phyloP scores from a whole-genome alignment of 2,888 invertebrate genomes.

The Eucera pruinosa region DNA sequence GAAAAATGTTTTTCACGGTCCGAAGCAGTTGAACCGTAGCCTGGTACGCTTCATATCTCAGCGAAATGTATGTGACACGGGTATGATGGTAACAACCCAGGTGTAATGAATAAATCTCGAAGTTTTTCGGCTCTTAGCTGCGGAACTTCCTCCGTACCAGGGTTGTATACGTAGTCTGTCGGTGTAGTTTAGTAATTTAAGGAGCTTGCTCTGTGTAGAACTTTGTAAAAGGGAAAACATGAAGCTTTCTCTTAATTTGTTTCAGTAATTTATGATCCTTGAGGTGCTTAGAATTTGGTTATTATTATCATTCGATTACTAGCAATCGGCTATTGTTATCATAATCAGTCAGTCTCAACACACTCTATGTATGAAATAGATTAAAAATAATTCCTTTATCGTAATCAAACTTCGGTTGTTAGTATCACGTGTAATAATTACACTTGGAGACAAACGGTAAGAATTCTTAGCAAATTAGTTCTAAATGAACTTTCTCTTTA shows the following conservation, averaged over 20 bases:
- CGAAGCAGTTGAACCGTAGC: slow-evolving; percentile 44
- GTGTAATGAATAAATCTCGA: slow-evolving; percentile 69
- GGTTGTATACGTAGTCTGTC: neutral
- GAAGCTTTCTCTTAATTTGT: fast-evolving
- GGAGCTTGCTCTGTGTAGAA: neutral
- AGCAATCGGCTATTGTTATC: too few species aligned
- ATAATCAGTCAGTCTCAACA: too few species aligned
- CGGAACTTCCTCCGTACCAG: slow-evolving; percentile 17
- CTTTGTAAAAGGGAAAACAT: neutral
- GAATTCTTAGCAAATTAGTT: too few species aligned
- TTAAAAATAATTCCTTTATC: too few species aligned
- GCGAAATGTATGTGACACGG: slow-evolving; percentile 62
- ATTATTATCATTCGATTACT: too few species aligned
- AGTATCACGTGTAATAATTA: too few species aligned
- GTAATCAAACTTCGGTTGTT: too few species aligned
- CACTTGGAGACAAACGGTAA: too few species aligned
- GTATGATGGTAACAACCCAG: slow-evolving; percentile 60
- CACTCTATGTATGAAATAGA: too few species aligned
- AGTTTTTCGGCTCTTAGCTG: slow-evolving; percentile 49
- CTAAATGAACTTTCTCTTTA: too few species aligned
- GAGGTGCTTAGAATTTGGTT: too few species aligned
- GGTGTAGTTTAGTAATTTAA: neutral
- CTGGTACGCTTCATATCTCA: slow-evolving; percentile 61
- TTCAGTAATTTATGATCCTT: too few species aligned
- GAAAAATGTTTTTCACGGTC: slow-evolving; percentile 68